Evolutionary conservation across 2,888 invertebrate genomes (phyloP).

Genomic region (Chaitophorus viminalis): DNA sequence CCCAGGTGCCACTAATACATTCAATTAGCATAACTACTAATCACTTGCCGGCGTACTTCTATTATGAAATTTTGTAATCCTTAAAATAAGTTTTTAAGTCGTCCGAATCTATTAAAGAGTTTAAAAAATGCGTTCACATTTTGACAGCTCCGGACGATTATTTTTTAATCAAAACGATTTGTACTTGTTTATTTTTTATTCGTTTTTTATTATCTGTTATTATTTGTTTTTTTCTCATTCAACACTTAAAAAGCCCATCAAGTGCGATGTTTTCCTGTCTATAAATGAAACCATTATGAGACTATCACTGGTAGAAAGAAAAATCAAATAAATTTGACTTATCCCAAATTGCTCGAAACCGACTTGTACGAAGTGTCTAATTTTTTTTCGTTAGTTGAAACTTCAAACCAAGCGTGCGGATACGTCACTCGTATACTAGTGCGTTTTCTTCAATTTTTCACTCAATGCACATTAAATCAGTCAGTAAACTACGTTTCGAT

Average conservation of each 20-base stretch:
- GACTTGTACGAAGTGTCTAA: slow-evolving; percentile 3
- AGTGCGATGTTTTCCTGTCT: neutral
- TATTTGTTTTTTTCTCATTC: neutral
- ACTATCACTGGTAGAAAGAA: neutral
- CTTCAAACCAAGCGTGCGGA: neutral
- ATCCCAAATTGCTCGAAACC: slow-evolving; percentile 9
- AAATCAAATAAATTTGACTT: slow-evolving; percentile 25
- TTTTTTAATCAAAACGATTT: neutral
- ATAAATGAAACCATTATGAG: neutral
- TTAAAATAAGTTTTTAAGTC: neutral
- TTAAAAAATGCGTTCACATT: neutral
- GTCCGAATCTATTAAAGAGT: neutral
- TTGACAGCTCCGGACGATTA: neutral
- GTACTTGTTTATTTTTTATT: neutral
- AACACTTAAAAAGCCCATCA: neutral
- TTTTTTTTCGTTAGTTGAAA: slow-evolving; percentile 28
- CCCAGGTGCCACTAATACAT: too few species aligned
- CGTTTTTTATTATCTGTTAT: too few species aligned
- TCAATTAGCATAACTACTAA: too few species aligned
- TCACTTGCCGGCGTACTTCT: neutral
- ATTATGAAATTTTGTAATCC: neutral
- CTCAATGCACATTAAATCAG: neutral
- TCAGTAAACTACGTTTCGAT: neutral
- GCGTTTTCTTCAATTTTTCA: neutral
- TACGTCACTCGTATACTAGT: neutral